These are phyloP conservation scores for Cantharis lateralis DNA, from an alignment of 2,888 invertebrate species.

Conservation along the genomic window DNA sequence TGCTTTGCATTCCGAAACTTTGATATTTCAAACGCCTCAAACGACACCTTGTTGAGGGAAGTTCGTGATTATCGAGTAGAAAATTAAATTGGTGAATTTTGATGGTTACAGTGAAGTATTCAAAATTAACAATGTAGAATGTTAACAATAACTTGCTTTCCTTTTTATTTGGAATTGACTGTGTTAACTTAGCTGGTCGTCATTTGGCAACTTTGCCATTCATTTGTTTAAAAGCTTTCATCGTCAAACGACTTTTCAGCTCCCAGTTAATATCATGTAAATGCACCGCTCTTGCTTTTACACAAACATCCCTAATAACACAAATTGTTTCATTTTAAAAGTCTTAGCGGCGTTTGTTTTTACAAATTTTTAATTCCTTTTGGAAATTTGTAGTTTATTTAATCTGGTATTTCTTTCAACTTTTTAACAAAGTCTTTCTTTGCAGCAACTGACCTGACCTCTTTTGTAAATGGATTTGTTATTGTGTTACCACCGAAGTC, in stretches of 20 bases:
- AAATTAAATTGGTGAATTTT: too few relatives aligned
- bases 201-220: conserved; percentile 2
- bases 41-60: too few relatives aligned
- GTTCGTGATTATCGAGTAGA: too few relatives aligned
- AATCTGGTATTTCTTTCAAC: not conserved
- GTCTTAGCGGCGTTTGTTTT: not conserved
- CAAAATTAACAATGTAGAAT: not conserved
- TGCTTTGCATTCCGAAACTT: too few relatives aligned
- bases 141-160: not conserved
- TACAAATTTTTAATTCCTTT: not conserved
- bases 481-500: not conserved
- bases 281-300: conserved; percentile 2
- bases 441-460: not conserved
- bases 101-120: not conserved
- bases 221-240: conserved; percentile 21
- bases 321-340: not conserved
- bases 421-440: not conserved
- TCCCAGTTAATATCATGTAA: conserved; percentile 13
- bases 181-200: conserved; percentile 6
- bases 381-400: not conserved
- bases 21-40: too few relatives aligned
- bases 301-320: not conserved
- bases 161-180: not conserved
- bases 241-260: conserved; percentile 9
- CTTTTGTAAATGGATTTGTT: not conserved